Evolutionary conservation across 2,797 vertebrate species (phyloP), one percentile per base, ranked within the genome.

Genomic region (Anolis apletophallus): DNA sequence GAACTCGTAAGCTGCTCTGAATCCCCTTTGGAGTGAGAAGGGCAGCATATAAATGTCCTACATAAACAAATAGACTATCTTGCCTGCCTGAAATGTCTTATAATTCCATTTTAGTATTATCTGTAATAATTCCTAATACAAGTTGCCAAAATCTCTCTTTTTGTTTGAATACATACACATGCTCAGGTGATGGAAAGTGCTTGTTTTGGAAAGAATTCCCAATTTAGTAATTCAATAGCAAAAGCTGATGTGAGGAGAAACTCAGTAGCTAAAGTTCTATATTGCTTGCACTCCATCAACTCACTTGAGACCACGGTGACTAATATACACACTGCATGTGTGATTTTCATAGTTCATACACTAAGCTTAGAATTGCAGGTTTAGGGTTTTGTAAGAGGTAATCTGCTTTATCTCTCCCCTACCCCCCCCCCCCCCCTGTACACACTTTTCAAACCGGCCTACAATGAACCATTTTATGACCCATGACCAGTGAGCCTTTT

Each of bases 401-500:
- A 1, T 12, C 72, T 80, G 59, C 32, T 88, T 90, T 81, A 12
- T 40, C 34, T 10, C 0, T 72, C 87, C n/a, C 14, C 85, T n/a
- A n/a, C 46, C 46, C 46, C 46, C 46, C 46, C 46, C 46, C 46
- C 46, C 5, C 46, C 4, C 46, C 4, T 6, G 7, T 6, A 46
- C 46, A 46, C 46, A 73, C 64, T 61, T 46, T 69, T 64, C 36
- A 40, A 46, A 52, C 40, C 64, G 32, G 55, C 17, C 55, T 57
- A 40, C 17, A 10, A 61, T 72, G 29, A 71, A 50, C 83, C 77
- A 88, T 0, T 64, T 85, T 90, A 84, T 59, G 14, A 91, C 55
- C 26, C 52, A 5, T 71, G 46, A 81, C 54, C 26, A 89, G 89
- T 91, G 59, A 34, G 16, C 54, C 34, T 88, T 36, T 87, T 75